These are phyloP conservation scores for Drosophila tani DNA, from an alignment of 1,140 invertebrate species.

Conservation along the genomic window DNA sequence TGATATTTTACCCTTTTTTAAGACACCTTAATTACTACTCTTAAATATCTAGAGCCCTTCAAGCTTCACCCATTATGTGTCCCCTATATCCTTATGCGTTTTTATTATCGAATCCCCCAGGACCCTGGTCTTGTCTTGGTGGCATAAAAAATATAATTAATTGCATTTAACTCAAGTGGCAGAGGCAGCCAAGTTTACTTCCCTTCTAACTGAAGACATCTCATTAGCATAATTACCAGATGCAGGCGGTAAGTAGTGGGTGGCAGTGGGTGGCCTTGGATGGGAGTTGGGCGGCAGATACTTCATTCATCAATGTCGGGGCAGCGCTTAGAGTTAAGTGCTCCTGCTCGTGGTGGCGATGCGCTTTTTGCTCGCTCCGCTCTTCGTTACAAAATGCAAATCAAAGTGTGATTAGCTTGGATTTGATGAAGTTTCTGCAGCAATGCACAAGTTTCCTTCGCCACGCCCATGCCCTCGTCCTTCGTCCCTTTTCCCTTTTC, in stretches of 20 bases:
- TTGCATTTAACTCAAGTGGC: slow-evolving; percentile 78
- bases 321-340: slow-evolving; percentile 74
- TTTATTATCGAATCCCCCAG: slow-evolving; percentile 32
- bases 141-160: slow-evolving; percentile 78
- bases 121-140: slow-evolving; percentile 30
- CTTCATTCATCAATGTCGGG: slow-evolving; percentile 79
- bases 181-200: slow-evolving; percentile 71
- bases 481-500: background rate
- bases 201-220: slow-evolving; percentile 64
- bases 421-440: slow-evolving; percentile 80
- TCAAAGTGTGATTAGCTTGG: slow-evolving; percentile 82
- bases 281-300: slow-evolving; percentile 7
- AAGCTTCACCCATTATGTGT: background rate
- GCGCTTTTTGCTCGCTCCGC: slow-evolving; percentile 67
- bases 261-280: background rate
- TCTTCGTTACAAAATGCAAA: slow-evolving; percentile 74
- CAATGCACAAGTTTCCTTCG: slow-evolving; percentile 74
- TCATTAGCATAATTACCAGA: slow-evolving; percentile 82
- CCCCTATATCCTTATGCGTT: slow-evolving; percentile 22
- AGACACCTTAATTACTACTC: slow-evolving; percentile 4
- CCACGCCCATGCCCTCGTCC: background rate
- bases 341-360: slow-evolving; percentile 58
- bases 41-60: background rate
- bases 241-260: slow-evolving; percentile 23
- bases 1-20: slow-evolving; percentile 1